Evolutionary conservation across 2,113 vertebrate genomes (phyloP).

Genomic region (Pristiophorus japonicus): DNA sequence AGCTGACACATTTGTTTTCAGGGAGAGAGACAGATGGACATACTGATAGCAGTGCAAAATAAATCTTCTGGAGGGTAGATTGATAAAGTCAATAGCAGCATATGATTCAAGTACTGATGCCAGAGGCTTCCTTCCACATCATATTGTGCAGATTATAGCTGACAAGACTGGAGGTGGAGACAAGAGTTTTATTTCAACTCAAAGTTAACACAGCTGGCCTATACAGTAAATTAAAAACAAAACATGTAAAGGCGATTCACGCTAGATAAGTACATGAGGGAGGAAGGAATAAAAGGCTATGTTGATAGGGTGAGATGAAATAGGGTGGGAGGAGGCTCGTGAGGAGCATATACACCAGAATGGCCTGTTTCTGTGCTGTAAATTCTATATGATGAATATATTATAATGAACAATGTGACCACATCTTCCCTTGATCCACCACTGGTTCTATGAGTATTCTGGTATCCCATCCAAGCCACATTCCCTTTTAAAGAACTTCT

Average conservation of each 20-base stretch:
- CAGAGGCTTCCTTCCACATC: not conserved
- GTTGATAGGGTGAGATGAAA: not conserved
- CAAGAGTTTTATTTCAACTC: not conserved
- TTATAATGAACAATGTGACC: not conserved
- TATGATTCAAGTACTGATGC: not conserved
- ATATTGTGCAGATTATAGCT: not conserved
- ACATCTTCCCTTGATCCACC: not conserved
- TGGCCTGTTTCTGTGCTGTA: not conserved
- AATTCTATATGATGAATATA: not conserved
- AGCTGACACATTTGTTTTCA: not conserved
- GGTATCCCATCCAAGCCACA: not conserved
- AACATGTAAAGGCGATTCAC: not conserved
- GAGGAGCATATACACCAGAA: not conserved
- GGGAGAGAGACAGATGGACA: constrained; percentile 6
- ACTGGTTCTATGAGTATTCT: not conserved
- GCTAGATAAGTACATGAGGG: not conserved
- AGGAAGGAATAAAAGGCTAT: not conserved
- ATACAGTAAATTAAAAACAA: not conserved
- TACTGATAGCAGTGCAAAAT: not conserved
- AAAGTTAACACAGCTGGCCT: not conserved
- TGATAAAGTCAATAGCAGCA: not conserved
- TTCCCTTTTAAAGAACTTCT: not conserved
- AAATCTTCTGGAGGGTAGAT: not conserved
- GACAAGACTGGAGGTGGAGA: not conserved
- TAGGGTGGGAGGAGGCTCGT: not conserved